Evolutionary conservation across 2,888 invertebrate species (phyloP).

Genomic region (Reticulitermes lucifugus): DNA sequence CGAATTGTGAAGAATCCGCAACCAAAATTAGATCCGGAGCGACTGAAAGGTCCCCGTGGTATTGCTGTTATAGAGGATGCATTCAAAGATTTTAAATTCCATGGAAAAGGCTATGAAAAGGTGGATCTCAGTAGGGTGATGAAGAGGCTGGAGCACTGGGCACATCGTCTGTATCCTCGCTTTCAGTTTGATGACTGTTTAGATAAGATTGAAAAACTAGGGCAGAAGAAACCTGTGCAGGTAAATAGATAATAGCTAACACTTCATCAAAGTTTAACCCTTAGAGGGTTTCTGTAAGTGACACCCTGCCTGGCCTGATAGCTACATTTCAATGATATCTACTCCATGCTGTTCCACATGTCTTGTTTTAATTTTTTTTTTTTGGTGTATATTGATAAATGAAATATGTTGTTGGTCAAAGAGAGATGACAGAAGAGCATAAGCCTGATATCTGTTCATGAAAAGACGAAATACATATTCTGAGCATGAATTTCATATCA

Average conservation of each 20-base stretch:
- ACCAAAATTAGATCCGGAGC: conserved; percentile 75
- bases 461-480: no score
- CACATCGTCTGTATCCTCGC: conserved; percentile 90
- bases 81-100: conserved; percentile 84
- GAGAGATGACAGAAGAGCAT: no score
- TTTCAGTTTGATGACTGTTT: conserved; percentile 89
- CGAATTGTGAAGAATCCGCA: conserved; percentile 73
- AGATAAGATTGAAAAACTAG: conserved; percentile 82
- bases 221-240: conserved; percentile 82
- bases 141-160: conserved; percentile 92
- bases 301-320: no score
- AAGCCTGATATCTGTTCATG: no score
- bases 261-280: background rate
- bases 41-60: conserved; percentile 82
- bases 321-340: no score
- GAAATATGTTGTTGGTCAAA: no score
- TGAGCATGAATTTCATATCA: no score
- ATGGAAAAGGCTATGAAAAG: conserved; percentile 85
- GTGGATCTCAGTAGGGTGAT: conserved; percentile 84
- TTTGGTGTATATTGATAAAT: no score
- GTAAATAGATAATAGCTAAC: conserved; percentile 63
- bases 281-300: no score
- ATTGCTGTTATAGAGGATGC: conserved; percentile 82
- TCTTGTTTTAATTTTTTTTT: no score
- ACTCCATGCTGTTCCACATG: no score